Base-by-base conservation (phyloP, 2,797 vertebrate species). In the Characodon lateralis region DNA sequence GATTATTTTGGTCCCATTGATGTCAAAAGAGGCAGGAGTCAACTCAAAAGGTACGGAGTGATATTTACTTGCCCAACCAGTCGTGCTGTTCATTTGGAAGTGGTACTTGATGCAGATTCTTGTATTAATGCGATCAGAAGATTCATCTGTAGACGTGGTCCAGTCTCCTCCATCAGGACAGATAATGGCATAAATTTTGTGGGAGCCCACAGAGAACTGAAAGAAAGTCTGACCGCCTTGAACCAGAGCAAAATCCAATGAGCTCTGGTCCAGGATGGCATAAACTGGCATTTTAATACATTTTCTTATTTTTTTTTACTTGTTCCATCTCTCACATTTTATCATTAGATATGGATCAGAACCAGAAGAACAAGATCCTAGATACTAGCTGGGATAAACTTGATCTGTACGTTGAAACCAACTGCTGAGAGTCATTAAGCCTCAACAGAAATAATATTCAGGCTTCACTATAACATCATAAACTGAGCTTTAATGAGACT, bases 1-100 rank as follows among this genome's bases (percentile, higher is more conserved):
- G 48, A 75, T 39, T 75, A 55, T 50, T 74, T 74, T 14, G 75
- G 81, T 0, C 81, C 78, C 18, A 71, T 83, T 1, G n/a, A 77
- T 5, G 71, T 79, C 0, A 81, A 78, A 28, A 69, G 70, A 61
- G 85, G 74, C 1, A 55, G 74, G 18, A 14, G 8, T 14, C 6
- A 22, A 5, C 2, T 71, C 0, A 84, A 87, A 79, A 35, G 79
- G 1, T 87, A 82, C 31, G 48, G 70, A 12, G 70, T 51, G 6
- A 31, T 71, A 8, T 71, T 71, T 28, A 69, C 66, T 46, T 69
- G 41, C 9, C 22, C 3, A n/a, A 68, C 65, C 39, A 68, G 65
- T 68, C 20, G 26, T 12, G 71, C 71, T 41, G 35, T 72, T 56
- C 31, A 56, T 51, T n/a, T 71, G 6, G 68, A 70, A 70, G 68